These are phyloP conservation scores for Drosophila melanica DNA, from an alignment of 1,140 invertebrate species.

Conservation along the genomic window DNA sequence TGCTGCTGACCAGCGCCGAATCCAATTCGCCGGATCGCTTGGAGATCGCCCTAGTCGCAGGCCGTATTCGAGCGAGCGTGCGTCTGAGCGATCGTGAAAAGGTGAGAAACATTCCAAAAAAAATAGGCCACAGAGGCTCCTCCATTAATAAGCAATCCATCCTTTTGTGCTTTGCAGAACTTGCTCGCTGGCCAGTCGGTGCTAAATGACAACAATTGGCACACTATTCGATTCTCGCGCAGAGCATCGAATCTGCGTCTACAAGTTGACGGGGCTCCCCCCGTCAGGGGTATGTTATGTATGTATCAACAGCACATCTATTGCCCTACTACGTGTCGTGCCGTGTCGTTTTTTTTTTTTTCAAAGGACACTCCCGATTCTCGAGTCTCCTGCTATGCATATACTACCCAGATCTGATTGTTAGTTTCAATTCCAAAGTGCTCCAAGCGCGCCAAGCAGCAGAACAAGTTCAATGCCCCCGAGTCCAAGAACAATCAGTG, in stretches of 20 bases:
- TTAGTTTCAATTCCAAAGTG: conserved; percentile 18
- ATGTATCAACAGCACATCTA: conserved; percentile 87
- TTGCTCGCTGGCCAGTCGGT: conserved; percentile 91
- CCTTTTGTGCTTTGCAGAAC: conserved; percentile 86
- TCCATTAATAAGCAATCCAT: conserved; percentile 1
- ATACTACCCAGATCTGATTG: conserved; percentile 3
- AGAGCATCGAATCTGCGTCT: conserved; percentile 92
- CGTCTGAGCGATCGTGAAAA: conserved; percentile 94
- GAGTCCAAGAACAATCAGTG: conserved; percentile 3
- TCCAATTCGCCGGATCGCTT: conserved; percentile 90
- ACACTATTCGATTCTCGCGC: conserved; percentile 93
- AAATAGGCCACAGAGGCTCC: neutral
- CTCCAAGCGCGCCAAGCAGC: conserved; percentile 14
- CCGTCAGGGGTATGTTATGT: conserved; percentile 92
- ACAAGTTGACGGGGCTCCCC: conserved; percentile 92
- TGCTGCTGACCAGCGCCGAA: conserved; percentile 90
- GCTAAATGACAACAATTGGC: conserved; percentile 97
- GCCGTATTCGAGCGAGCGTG: conserved; percentile 91
- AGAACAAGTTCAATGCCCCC: conserved; percentile 9
- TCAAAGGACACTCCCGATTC: conserved; percentile 41
- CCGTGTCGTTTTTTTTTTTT: conserved; percentile 83
- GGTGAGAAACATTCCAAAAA: conserved; percentile 84
- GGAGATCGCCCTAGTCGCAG: conserved; percentile 92
- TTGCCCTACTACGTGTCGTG: conserved; percentile 84
- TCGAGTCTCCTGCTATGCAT: conserved; percentile 39